Evolutionary conservation across 2,113 vertebrate species (phyloP).

Genomic region (Tursiops truncatus): DNA sequence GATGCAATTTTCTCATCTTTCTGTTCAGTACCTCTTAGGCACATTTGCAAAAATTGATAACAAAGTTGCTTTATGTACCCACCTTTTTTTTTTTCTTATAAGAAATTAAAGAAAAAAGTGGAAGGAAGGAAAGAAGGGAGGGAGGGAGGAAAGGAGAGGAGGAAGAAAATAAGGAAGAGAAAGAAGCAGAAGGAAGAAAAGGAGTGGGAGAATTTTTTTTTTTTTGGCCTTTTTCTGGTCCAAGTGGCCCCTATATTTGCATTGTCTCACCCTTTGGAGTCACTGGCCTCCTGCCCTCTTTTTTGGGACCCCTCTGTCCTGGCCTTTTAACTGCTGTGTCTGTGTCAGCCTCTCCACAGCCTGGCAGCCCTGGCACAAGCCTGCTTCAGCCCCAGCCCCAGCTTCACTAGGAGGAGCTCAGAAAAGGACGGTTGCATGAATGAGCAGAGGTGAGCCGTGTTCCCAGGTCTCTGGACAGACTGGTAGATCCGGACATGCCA

Average conservation of each 20-base stretch:
- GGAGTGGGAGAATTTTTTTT: not conserved
- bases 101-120: not conserved
- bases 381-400: not conserved
- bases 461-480: not conserved
- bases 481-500: not conserved
- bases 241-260: not conserved
- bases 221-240: not conserved
- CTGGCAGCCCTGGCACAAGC: not conserved
- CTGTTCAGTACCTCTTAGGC: not conserved
- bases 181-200: not conserved
- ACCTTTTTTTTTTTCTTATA: not conserved
- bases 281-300: not conserved
- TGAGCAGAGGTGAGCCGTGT: not conserved
- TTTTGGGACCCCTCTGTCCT: not conserved
- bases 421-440: not conserved
- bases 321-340: not conserved
- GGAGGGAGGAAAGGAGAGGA: not conserved
- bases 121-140: not conserved
- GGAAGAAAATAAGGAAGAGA: not conserved
- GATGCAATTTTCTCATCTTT: slow-evolving; percentile 9
- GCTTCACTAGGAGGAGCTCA: not conserved
- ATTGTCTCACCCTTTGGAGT: not conserved
- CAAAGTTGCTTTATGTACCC: not conserved
- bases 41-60: slow-evolving; percentile 11
- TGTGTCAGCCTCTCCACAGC: not conserved